These are phyloP conservation scores for Epiblema foenella DNA, from an alignment of 2,888 invertebrate species.

Conservation along the genomic window DNA sequence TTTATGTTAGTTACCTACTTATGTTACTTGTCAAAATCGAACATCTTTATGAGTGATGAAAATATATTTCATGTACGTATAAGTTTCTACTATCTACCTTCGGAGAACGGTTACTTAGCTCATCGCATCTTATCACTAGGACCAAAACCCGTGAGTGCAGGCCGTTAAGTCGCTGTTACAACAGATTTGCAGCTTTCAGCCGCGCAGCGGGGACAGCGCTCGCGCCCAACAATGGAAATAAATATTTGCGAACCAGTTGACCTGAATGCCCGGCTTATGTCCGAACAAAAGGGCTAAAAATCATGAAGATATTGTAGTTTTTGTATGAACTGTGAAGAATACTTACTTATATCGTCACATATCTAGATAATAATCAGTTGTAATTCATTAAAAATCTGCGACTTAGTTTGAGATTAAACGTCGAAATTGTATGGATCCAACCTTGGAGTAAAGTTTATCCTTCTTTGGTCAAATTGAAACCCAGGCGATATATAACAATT, in stretches of 20 bases:
- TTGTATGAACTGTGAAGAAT: background rate
- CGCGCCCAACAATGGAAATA: constrained; percentile 42
- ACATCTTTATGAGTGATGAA: too few species aligned
- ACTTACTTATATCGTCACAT: background rate
- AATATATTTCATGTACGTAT: too few species aligned
- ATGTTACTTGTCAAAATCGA: too few species aligned
- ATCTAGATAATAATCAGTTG: background rate
- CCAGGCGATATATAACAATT: too few species aligned
- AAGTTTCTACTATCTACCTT: too few species aligned
- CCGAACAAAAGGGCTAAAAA: constrained; percentile 15
- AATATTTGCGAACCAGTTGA: constrained; percentile 37
- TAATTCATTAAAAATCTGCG: background rate
- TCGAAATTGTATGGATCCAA: too few species aligned
- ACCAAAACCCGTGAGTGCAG: constrained; percentile 55
- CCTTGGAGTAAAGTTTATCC: too few species aligned
- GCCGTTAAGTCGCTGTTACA: constrained; percentile 80
- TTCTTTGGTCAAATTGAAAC: background rate
- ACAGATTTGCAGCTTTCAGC: constrained; percentile 76
- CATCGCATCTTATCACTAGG: constrained; percentile 49
- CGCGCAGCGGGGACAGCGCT: constrained; percentile 60
- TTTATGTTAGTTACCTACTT: too few species aligned
- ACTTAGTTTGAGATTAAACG: background rate
- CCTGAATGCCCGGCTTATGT: constrained; percentile 34
- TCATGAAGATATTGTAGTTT: constrained; percentile 2
- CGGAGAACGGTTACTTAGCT: background rate